Percentiles rank a stretch among this genome's conserved stretches.
Conservation (phyloP, 1,140 invertebrate species). For the Leptinotarsa texana region DNA sequence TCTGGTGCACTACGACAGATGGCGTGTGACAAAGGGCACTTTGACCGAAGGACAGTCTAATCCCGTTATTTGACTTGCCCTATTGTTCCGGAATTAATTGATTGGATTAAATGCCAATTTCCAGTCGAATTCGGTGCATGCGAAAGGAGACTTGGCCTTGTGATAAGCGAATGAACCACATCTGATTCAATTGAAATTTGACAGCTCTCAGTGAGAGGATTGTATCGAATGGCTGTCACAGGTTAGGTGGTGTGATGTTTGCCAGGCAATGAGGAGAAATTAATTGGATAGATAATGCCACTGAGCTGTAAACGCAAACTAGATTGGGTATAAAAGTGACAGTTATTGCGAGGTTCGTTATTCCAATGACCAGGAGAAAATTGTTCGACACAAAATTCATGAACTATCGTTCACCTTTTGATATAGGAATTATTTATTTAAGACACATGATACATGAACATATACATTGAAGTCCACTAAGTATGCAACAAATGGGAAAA, state of each 20-base stretch:
- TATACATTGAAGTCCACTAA: no score
- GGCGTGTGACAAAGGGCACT: neutral
- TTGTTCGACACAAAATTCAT: no score
- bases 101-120: constrained; percentile 6
- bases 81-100: constrained; percentile 6
- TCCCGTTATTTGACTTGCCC: neutral
- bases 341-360: no score
- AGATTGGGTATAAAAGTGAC: no score
- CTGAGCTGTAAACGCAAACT: no score
- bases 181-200: neutral
- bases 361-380: no score
- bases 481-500: no score
- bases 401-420: no score
- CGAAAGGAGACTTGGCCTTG: neutral
- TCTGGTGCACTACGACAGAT: neutral
- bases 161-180: neutral
- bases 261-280: neutral
- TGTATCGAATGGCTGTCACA: neutral
- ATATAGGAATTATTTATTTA: no score
- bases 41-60: neutral
- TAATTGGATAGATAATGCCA: no score
- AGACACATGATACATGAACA: no score
- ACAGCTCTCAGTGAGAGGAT: neutral
- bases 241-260: neutral
- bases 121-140: constrained; percentile 7